Base-by-base conservation (phyloP, 2,888 invertebrate species). In the Dromius quadrimaculatus region DNA sequence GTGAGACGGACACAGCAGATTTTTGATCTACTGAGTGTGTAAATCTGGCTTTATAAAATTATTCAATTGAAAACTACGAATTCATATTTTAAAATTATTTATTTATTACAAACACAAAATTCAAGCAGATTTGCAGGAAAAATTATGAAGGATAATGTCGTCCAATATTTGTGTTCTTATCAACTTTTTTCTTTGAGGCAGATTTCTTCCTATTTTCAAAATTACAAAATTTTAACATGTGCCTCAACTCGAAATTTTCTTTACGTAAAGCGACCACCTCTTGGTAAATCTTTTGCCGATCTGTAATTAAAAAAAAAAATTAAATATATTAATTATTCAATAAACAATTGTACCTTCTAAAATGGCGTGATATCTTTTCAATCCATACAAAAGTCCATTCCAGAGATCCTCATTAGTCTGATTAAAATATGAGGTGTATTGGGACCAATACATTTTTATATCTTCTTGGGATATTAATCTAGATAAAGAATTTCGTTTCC, bases 171-270 rank as follows among this genome's bases (percentile, higher is more conserved):
- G 32, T 32, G 8, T 9, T 9, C 32, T 32, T 32, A 8, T 32
- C 9, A 2, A 78, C 75, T 17, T 72, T 73, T 72, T 76, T 71
- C 22, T 74, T 72, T 11, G n/a, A n/a, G 4, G 11, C 9, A 13
- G 28, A 11, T 54, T 54, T 54, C 50, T 54, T 54, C 28, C 17
- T 41, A 4, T 50, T 50, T 3, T 54, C 50, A 11, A 54, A 11
- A 28, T 28, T 43, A 20, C 69, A 69, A 32, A 43, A 89, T 72
- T 88, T 86, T 45, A 93, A 83, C 57, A 94, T 82, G 69, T 88
- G 85, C 17, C 88, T 86, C 59, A 94, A 80, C 71, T 92, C 91
- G 1, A 82, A 80, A 79, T 93, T 93, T 76, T 91, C 90, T 65
- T 84, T 85, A 2, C 89, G 86, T 15, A 93, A 78, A 62, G 82